These are phyloP conservation scores for Flexamia atlantica DNA, from an alignment of 2,888 invertebrate genomes.

Conservation along the genomic window DNA sequence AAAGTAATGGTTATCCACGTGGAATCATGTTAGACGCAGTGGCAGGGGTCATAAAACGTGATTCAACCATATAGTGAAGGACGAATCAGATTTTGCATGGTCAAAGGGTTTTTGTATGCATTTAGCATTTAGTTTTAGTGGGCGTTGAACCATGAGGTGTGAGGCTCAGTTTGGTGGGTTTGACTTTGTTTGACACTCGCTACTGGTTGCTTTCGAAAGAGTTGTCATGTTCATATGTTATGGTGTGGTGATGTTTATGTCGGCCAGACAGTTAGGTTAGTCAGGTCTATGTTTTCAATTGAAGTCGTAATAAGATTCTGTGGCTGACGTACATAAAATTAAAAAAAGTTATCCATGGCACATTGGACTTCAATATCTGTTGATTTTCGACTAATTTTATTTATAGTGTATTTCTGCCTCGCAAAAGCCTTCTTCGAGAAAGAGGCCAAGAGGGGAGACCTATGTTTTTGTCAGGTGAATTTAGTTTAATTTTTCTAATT, in stretches of 20 bases:
- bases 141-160: background rate
- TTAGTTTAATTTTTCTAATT: background rate
- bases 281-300: background rate
- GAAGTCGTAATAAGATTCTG: background rate
- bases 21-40: background rate
- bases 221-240: constrained; percentile 6
- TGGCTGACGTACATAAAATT: background rate
- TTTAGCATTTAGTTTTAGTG: background rate
- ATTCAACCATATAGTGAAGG: background rate
- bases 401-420: constrained; percentile 33
- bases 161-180: background rate
- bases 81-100: constrained; percentile 18
- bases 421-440: constrained; percentile 46
- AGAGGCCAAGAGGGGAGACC: constrained; percentile 27
- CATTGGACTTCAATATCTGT: constrained; percentile 13
- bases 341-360: background rate
- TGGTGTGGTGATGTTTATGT: background rate
- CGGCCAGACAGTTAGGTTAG: constrained; percentile 6
- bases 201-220: background rate
- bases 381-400: constrained; percentile 30
- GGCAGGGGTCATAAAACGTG: background rate
- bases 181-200: constrained; percentile 8
- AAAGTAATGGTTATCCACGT: background rate
- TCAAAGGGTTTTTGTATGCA: background rate
- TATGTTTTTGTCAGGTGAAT: constrained; percentile 46